A percentile compares a stretch with the other conserved stretches of the same genome.
These are phyloP conservation scores for Gadopsis marmoratus DNA, from an alignment of 2,797 vertebrate genomes.

Conservation along the genomic window DNA sequence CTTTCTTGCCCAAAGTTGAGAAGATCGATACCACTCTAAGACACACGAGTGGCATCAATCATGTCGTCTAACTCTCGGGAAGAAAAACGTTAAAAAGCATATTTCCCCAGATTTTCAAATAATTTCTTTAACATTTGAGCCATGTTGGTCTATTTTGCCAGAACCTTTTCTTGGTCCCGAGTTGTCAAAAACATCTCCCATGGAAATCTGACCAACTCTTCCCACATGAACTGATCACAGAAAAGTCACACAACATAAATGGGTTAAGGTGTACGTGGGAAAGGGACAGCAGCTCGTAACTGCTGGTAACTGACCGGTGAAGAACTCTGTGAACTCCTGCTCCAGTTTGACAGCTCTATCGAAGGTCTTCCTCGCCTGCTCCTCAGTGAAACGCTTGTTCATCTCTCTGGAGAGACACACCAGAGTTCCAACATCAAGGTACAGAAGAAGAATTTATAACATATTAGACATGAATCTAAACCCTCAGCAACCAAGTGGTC, in stretches of 20 bases:
- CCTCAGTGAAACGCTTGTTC: constrained; percentile 95
- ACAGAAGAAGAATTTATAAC: background rate
- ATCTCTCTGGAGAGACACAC: constrained; percentile 89
- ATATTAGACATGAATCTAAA: background rate
- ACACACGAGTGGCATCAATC: no score
- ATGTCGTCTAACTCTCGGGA: no score
- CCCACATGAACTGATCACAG: background rate
- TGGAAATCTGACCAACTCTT: background rate
- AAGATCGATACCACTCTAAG: background rate
- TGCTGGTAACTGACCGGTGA: constrained; percentile 88
- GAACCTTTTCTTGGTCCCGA: background rate
- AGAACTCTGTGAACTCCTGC: constrained; percentile 96
- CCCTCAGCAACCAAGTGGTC: background rate
- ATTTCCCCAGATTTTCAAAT: background rate
- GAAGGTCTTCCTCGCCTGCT: constrained; percentile 94
- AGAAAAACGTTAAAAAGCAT: background rate
- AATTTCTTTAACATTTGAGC: background rate
- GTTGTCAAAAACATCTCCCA: background rate
- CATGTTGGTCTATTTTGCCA: background rate
- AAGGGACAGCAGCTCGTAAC: no score
- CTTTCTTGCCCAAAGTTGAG: background rate
- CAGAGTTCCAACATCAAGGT: background rate
- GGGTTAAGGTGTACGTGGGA: background rate
- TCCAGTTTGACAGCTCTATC: constrained; percentile 96
- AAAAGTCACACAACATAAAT: no score